Conservation (phyloP, 2,113 vertebrate genomes). For the Oncorhynchus kisutch region DNA sequence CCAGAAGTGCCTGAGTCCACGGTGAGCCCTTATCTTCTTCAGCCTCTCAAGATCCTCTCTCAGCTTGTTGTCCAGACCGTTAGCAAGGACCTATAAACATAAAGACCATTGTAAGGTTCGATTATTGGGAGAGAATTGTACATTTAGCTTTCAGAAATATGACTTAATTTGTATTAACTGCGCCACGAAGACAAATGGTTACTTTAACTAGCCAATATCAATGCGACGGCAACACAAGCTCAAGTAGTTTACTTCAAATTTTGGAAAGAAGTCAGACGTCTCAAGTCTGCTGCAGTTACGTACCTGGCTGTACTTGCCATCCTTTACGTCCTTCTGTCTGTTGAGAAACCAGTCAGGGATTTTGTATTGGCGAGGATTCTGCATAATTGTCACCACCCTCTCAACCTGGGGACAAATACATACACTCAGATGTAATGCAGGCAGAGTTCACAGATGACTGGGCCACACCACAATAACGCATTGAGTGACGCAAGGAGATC, state of each 20-base stretch:
- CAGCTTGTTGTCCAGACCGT: slow-evolving; percentile 92
- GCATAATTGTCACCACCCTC: slow-evolving; percentile 94
- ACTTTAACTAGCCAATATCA: too few relatives aligned
- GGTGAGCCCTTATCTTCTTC: slow-evolving; percentile 91
- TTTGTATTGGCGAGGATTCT: slow-evolving; percentile 95
- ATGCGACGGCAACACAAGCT: neutral
- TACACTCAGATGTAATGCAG: too few relatives aligned
- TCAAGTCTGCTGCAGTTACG: neutral
- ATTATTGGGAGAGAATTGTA: neutral
- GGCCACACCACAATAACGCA: too few relatives aligned
- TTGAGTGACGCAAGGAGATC: too few relatives aligned
- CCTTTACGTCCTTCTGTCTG: slow-evolving; percentile 92
- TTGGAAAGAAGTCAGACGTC: too few relatives aligned
- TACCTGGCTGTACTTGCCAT: slow-evolving; percentile 95
- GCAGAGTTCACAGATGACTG: too few relatives aligned
- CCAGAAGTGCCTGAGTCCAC: slow-evolving; percentile 93
- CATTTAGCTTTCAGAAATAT: neutral
- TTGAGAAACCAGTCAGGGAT: slow-evolving; percentile 97
- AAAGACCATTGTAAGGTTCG: neutral
- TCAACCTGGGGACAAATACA: slow-evolving; percentile 77
- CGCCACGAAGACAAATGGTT: neutral
- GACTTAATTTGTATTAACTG: too few relatives aligned
- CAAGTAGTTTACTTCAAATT: too few relatives aligned
- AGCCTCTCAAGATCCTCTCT: slow-evolving; percentile 91
- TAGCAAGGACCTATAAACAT: slow-evolving; percentile 82